Evolutionary conservation across 2,113 vertebrate species (phyloP).

Genomic region (Spheniscus mendiculus): DNA sequence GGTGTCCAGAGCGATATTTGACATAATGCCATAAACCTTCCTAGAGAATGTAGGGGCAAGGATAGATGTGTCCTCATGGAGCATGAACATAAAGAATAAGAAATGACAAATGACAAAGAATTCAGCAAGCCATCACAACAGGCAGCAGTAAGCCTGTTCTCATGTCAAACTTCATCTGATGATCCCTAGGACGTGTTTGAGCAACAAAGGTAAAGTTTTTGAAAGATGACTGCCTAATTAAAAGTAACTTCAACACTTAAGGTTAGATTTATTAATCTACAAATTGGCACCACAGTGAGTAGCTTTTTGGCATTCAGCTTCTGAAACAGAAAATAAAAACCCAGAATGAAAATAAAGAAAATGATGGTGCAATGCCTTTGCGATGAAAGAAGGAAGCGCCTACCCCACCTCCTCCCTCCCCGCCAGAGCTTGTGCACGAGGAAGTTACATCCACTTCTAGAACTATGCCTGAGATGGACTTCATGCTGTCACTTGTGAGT

Average conservation of each 20-base stretch:
- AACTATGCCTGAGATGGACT: not conserved
- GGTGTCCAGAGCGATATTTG: not conserved
- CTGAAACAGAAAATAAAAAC: not conserved
- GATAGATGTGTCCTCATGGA: not conserved
- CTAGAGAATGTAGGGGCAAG: not conserved
- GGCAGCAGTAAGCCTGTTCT: not conserved
- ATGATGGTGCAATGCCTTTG: not conserved
- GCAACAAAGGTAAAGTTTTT: not conserved
- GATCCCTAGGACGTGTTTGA: not conserved
- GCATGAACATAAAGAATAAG: not conserved
- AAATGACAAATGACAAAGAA: not conserved
- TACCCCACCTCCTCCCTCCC: fast-evolving
- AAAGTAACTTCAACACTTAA: not conserved
- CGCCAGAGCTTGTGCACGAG: not conserved
- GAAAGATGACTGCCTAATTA: not conserved
- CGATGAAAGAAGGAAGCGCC: not conserved
- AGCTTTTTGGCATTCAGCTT: not conserved
- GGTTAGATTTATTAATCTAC: not conserved
- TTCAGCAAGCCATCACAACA: not conserved
- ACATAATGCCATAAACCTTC: not conserved
- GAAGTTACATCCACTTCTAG: not conserved
- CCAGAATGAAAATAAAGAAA: not conserved
- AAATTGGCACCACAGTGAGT: not conserved
- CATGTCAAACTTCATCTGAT: not conserved
- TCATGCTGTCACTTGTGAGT: not conserved